Evolutionary conservation across 1,140 invertebrate species (phyloP), one percentile per base, ranked within the genome.

Genomic region (Ips typographus): DNA sequence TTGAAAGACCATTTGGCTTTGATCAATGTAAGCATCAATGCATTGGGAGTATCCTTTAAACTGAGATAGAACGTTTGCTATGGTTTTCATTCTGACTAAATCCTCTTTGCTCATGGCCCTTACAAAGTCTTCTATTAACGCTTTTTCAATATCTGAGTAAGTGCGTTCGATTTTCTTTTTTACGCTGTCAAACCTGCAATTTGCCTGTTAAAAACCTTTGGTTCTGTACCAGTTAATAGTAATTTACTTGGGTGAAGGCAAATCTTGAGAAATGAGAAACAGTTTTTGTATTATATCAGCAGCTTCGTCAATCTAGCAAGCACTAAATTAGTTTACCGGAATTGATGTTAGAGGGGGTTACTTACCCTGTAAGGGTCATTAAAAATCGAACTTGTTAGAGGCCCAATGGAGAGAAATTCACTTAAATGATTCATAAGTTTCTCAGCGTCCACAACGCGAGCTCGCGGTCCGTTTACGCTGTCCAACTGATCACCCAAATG

Each of bases 211-310:
- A 22, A 22, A 22, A 22, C 22, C 22, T 22, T 22, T 22, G 22
- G 22, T 22, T 22, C 22, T n/a, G 38, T 59, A 38, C 39, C 37
- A 36, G 37, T 55, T 0, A 56, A 52, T 40, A 52, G 41, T 49
- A 59, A 58, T 80, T 80, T 81, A 86, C 84, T 92, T 94, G 64
- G 89, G 89, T 4, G 87, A 84, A 2, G 93, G 92, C 40, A 99
- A 82, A 82, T 99, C 97, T 85, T 99, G 95, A 1, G 95, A 90
- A 74, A 99, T 98, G 4, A 95, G 87, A 79, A 97, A 91, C 3
- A 99, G 83, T 79, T 99, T 99, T 82, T 98, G 95, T 76, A 99
- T 98, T 2, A 99, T 90, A 85, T 99, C 96, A n/a, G 98, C 98
- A 47, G 96, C 95, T 84, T 98, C 93, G 80, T 94, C 91, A 44